A percentile compares a stretch with the other conserved stretches of the same genome.
phyloP scores from a whole-genome alignment of 2,888 invertebrate species.

The Periphyllus acericola region DNA sequence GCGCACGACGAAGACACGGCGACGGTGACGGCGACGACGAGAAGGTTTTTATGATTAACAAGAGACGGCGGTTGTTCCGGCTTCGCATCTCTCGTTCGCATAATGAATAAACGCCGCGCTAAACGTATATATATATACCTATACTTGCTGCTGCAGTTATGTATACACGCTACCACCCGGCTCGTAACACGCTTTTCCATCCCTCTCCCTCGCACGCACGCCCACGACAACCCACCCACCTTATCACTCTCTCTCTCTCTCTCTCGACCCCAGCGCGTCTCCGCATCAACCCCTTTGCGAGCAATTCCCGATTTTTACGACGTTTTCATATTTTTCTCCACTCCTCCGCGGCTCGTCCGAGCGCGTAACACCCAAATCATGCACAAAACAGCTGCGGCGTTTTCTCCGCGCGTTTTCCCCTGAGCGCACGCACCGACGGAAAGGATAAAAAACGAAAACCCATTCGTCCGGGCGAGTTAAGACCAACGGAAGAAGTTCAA shows the following conservation, averaged over 20 bases:
- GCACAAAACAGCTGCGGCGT: no score
- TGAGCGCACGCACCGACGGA: no score
- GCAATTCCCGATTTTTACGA: constrained; percentile 47
- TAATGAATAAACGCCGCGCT: neutral
- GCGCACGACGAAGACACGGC: neutral
- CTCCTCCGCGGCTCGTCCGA: neutral
- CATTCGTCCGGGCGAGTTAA: no score
- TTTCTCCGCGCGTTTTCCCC: no score
- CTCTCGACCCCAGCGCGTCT: neutral
- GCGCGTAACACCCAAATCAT: neutral
- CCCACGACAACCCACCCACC: no score
- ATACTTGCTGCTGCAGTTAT: neutral
- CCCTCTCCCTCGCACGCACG: neutral
- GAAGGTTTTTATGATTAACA: constrained; percentile 50
- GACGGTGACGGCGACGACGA: constrained; percentile 1
- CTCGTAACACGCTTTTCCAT: constrained; percentile 28
- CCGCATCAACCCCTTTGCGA: constrained; percentile 44
- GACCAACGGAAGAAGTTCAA: no score
- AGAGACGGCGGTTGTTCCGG: constrained; percentile 3
- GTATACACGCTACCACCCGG: neutral
- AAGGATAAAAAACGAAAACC: no score
- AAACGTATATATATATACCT: neutral
- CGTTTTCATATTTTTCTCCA: neutral
- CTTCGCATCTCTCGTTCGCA: neutral
- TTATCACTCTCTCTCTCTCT: no score